Evolutionary conservation across 2,113 vertebrate genomes (phyloP).

Genomic region (Podarcis cretensis): DNA sequence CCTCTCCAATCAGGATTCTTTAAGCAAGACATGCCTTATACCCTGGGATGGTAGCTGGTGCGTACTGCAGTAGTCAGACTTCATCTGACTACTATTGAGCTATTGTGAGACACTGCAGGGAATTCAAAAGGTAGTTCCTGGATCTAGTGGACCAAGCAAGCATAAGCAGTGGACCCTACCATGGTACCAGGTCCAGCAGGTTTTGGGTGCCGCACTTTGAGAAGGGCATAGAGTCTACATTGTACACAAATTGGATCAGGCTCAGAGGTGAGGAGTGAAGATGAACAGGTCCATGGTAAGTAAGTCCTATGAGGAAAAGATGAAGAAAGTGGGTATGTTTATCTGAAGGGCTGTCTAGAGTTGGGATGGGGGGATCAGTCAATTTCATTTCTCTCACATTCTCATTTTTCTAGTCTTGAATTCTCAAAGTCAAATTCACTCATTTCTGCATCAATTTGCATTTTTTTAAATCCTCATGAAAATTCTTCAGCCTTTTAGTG

Average conservation of each 20-base stretch:
- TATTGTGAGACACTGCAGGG: too few species aligned
- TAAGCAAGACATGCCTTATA: background rate
- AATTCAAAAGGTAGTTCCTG: too few species aligned
- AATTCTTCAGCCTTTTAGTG: too few species aligned
- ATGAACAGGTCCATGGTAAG: background rate
- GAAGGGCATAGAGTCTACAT: background rate
- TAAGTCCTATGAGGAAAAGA: background rate
- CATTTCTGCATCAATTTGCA: too few species aligned
- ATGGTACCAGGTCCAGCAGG: too few species aligned
- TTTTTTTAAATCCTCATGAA: too few species aligned
- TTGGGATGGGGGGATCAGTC: too few species aligned
- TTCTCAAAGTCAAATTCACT: too few species aligned
- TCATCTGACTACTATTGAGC: background rate
- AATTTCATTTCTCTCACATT: too few species aligned
- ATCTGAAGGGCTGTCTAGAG: background rate
- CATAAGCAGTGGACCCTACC: too few species aligned
- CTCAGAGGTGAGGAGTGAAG: background rate
- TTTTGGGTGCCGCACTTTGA: background rate
- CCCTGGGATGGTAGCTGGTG: background rate
- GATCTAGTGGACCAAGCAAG: too few species aligned
- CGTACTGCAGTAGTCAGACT: background rate
- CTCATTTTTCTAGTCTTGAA: too few species aligned
- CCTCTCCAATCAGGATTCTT: conserved; percentile 7
- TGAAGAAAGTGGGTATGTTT: background rate
- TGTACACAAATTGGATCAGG: background rate